These are phyloP conservation scores for Ophonus ardosiacus DNA, from an alignment of 2,888 invertebrate species.

Conservation along the genomic window DNA sequence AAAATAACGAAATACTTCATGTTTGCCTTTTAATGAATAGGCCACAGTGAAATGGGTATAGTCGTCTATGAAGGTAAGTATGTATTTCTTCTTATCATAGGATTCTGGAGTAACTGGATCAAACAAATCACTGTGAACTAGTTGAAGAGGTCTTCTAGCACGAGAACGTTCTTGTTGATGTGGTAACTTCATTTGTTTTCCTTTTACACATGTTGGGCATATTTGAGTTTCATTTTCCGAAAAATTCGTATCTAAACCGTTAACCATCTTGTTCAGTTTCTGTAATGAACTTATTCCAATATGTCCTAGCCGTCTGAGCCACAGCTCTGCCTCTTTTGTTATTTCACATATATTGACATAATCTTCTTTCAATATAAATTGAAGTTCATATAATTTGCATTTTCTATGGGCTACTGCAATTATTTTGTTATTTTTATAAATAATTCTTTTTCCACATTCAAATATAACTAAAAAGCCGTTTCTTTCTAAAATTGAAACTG, in stretches of 20 bases:
- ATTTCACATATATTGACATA: not conserved
- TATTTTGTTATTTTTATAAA: not conserved
- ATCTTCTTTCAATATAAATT: not conserved
- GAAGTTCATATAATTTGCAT: conserved; percentile 64
- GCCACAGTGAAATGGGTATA: conserved; percentile 67
- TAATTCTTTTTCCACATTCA: not conserved
- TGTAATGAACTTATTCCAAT: not conserved
- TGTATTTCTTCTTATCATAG: conserved; percentile 65
- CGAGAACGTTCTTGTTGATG: not conserved
- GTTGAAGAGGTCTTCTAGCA: not conserved
- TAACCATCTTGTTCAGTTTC: not conserved
- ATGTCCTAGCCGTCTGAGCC: not conserved
- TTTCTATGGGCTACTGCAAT: no score
- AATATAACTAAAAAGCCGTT: conserved; percentile 64
- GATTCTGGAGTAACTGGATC: conserved; percentile 68
- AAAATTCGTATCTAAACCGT: not conserved
- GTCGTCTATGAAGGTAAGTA: conserved; percentile 68
- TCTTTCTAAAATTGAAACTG: conserved; percentile 66
- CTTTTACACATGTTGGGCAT: not conserved
- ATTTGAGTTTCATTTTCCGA: not conserved
- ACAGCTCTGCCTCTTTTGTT: not conserved
- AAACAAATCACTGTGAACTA: conserved; percentile 69
- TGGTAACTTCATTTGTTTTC: not conserved
- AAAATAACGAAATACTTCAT: conserved; percentile 67
- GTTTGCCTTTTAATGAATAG: conserved; percentile 66